Conservation (phyloP, 2,113 vertebrate genomes). For the Morone saxatilis region DNA sequence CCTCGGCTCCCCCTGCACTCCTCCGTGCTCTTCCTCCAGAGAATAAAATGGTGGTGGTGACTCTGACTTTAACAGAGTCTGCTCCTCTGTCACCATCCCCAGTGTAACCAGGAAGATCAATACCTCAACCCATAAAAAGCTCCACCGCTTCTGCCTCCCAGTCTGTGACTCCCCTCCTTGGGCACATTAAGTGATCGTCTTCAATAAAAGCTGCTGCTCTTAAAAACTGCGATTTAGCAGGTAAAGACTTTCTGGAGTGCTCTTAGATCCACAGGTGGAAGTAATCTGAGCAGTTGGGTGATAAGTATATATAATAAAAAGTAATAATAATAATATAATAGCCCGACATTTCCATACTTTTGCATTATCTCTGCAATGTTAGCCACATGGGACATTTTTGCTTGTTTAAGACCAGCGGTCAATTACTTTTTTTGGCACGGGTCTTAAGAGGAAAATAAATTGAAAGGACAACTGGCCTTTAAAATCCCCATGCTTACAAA, state of each 20-base stretch:
- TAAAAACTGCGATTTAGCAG: background rate
- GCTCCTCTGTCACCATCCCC: conserved; percentile 24
- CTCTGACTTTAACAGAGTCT: background rate
- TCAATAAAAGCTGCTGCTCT: background rate
- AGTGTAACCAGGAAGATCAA: background rate
- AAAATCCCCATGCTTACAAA: conserved; percentile 31
- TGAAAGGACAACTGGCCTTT: conserved; percentile 21
- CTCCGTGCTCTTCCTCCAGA: background rate
- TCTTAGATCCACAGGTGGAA: conserved; percentile 28
- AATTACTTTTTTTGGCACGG: conserved; percentile 31
- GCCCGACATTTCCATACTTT: background rate
- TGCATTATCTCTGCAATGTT: background rate
- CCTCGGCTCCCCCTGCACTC: background rate
- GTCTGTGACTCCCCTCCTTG: background rate
- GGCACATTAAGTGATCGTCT: background rate
- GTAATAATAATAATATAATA: background rate
- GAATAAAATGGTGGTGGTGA: conserved; percentile 20
- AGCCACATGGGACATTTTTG: background rate
- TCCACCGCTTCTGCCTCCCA: background rate
- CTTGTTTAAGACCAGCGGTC: conserved; percentile 15
- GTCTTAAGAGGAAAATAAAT: conserved; percentile 10
- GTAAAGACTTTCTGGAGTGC: background rate
- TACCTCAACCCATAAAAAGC: conserved; percentile 28
- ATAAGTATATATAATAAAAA: background rate
- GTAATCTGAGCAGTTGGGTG: background rate